These are phyloP conservation scores for Dione juno DNA, from an alignment of 2,888 invertebrate species.

Conservation along the genomic window DNA sequence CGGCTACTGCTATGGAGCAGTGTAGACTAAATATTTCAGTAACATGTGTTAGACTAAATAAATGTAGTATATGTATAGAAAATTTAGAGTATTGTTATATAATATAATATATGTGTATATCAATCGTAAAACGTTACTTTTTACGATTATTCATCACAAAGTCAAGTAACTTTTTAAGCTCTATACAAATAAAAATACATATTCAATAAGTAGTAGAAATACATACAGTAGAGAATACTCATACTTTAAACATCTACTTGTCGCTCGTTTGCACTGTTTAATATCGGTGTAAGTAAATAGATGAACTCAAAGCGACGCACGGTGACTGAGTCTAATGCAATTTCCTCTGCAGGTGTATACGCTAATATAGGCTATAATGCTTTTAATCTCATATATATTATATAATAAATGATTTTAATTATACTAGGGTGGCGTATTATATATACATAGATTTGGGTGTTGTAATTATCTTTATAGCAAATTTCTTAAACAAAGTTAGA, in stretches of 20 bases:
- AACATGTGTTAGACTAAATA: too few relatives aligned
- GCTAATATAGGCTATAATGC: conserved; percentile 66
- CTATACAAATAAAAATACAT: too few relatives aligned
- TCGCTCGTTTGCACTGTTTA: conserved; percentile 54
- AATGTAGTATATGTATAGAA: too few relatives aligned
- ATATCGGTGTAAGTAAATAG: conserved; percentile 56
- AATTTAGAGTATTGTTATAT: too few relatives aligned
- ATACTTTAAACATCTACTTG: conserved; percentile 33
- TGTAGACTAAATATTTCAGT: conserved; percentile 47
- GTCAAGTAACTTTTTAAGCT: too few relatives aligned
- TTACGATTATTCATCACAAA: too few relatives aligned
- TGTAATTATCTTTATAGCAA: too few relatives aligned
- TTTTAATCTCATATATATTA: conserved; percentile 39
- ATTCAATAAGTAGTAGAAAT: neutral
- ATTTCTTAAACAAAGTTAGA: too few relatives aligned
- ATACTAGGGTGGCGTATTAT: neutral
- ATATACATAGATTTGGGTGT: too few relatives aligned
- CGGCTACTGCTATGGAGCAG: conserved; percentile 62
- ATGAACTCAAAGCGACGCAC: conserved; percentile 54
- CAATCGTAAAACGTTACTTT: too few relatives aligned
- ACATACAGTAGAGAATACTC: neutral
- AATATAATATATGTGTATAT: too few relatives aligned
- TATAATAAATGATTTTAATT: conserved; percentile 22
- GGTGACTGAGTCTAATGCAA: conserved; percentile 73
- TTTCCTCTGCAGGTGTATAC: conserved; percentile 70